Base-by-base conservation (phyloP, 2,113 vertebrate genomes). In the Ictalurus punctatus region DNA sequence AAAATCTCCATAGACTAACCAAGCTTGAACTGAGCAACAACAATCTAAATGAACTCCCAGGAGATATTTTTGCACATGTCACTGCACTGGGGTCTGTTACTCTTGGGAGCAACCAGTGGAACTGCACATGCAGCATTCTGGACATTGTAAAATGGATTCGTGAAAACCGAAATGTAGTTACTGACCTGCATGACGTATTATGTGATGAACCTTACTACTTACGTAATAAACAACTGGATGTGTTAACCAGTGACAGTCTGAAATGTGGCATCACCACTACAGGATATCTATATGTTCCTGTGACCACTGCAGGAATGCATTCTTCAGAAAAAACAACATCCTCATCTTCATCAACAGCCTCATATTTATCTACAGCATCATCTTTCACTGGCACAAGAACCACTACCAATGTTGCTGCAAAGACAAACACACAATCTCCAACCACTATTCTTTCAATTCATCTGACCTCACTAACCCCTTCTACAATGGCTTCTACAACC, bases 61-160 rank as follows among this genome's bases (percentile, higher is more conserved):
- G 92, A 79, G 88, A 93, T 37, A 91, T 93, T 80, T 95, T 96
- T 71, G 79, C 37, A 21, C 90, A 89, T 76, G 92, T 91, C 71
- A 17, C 4, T 37, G 17, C 0, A 13, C 86, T 95, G 69, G 85
- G 0, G 6, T 5, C 0, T n/a, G 87, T 96, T 40, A 69, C 3
- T 84, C 93, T 99, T 67, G 93, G 94, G 0, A 14, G 73, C 27
- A 98, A 98, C 89, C 96, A 93, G 58, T 99, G 97, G 97, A 92
- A 93, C 58, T 99, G 98, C 0, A 92, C 94, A 85, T 98, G 97
- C 89, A 90, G 89, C 40, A 96, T 98, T 67, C 85, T 94, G 92
- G 95, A 88, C 12, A 93, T 98, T 65, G 93, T 56, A 16, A 86
- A 88, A 40, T 98, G 98, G 98, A 94, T 98, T 17, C 93, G 52